Conservation (phyloP, 2,113 vertebrate species). For the Phylloscopus whistleri region DNA sequence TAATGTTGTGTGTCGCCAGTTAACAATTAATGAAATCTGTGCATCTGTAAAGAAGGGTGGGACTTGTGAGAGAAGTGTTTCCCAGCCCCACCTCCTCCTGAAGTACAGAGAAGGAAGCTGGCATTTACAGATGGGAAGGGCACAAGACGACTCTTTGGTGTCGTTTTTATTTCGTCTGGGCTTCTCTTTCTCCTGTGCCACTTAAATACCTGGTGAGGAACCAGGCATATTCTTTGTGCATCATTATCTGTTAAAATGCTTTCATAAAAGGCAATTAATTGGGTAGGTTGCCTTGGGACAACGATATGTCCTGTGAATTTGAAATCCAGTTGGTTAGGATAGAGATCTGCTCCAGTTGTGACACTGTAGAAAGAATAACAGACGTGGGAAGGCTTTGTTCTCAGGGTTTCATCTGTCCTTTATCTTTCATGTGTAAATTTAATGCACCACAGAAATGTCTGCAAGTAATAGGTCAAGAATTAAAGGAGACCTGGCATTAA, state of each 20-base stretch:
- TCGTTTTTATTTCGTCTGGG: not conserved
- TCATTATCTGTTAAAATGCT: slow-evolving; percentile 29
- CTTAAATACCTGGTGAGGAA: not conserved
- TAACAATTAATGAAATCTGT: slow-evolving; percentile 60
- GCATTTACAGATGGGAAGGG: slow-evolving; percentile 41
- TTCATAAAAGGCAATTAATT: slow-evolving; percentile 2
- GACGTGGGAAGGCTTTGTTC: slow-evolving; percentile 35
- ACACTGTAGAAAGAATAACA: not conserved
- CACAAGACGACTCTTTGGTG: slow-evolving; percentile 16
- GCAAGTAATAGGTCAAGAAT: not conserved
- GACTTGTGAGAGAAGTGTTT: slow-evolving; percentile 35
- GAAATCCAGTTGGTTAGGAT: not conserved
- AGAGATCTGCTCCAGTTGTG: slow-evolving; percentile 29
- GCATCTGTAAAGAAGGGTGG: slow-evolving; percentile 62
- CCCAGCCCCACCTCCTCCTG: slow-evolving; percentile 62
- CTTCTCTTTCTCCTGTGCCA: not conserved
- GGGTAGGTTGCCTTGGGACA: not conserved
- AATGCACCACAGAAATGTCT: not conserved
- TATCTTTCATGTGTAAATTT: slow-evolving; percentile 24
- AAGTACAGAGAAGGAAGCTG: slow-evolving; percentile 20
- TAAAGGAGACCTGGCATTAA: not conserved
- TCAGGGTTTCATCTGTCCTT: not conserved
- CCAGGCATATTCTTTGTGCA: not conserved
- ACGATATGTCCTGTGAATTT: not conserved
- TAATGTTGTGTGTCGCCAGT: slow-evolving; percentile 57